phyloP scores from a whole-genome alignment of 2,888 invertebrate species.

The Ophion ellenae region DNA sequence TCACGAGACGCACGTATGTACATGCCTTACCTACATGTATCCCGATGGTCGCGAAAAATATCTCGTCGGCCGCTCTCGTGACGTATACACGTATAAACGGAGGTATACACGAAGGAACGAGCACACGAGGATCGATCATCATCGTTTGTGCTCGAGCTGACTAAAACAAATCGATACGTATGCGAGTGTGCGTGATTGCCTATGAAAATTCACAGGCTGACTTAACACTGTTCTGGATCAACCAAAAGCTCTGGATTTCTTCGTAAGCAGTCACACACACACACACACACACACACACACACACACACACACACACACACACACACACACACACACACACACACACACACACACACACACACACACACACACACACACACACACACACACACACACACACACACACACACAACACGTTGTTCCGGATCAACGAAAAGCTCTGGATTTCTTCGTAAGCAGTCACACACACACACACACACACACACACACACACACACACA shows the following conservation, averaged over 20 bases:
- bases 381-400: too few species aligned
- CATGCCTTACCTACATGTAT: not conserved
- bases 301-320: too few species aligned
- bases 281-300: too few species aligned
- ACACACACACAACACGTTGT: not conserved
- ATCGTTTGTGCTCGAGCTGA: slow-evolving; percentile 41
- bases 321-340: too few species aligned
- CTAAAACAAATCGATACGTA: slow-evolving; percentile 29
- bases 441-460: too few species aligned
- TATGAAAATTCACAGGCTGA: not conserved
- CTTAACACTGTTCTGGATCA: not conserved
- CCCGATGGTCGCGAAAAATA: slow-evolving; percentile 34
- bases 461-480: too few species aligned
- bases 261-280: too few species aligned
- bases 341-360: too few species aligned
- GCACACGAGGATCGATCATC: slow-evolving; percentile 58
- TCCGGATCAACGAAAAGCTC: not conserved
- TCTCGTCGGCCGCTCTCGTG: slow-evolving; percentile 48
- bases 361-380: too few species aligned
- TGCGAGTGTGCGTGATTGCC: slow-evolving; percentile 4
- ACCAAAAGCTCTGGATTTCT: not conserved
- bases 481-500: too few species aligned
- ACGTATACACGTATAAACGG: not conserved
- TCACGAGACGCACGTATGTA: slow-evolving; percentile 48
- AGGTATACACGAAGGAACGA: slow-evolving; percentile 21